These are phyloP conservation scores for Gallinago solitaria DNA, from an alignment of 2,797 vertebrate species.

Conservation along the genomic window DNA sequence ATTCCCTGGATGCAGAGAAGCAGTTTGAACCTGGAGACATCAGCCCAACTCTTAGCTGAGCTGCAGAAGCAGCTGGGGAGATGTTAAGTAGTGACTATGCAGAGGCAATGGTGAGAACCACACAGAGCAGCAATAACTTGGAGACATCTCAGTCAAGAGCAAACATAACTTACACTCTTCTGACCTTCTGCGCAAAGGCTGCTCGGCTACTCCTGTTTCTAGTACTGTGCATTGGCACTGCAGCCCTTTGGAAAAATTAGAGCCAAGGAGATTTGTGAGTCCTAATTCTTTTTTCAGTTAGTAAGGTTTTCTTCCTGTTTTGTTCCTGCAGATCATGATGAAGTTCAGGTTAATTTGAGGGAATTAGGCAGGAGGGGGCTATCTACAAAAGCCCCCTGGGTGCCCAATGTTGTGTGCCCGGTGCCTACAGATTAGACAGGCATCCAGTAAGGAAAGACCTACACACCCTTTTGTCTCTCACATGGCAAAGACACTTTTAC, in stretches of 20 bases:
- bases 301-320: neutral
- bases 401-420: neutral
- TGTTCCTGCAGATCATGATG: neutral
- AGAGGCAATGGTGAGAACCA: neutral
- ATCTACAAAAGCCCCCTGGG: neutral
- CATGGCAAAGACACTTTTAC: neutral
- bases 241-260: neutral
- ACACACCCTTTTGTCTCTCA: neutral
- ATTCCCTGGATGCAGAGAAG: neutral
- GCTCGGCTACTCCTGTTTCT: neutral
- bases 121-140: neutral
- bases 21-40: neutral
- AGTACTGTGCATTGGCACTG: neutral
- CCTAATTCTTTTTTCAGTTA: neutral
- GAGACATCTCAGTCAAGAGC: neutral
- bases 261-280: neutral
- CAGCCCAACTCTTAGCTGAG: neutral
- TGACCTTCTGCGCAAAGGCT: neutral
- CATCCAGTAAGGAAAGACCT: neutral
- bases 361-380: neutral
- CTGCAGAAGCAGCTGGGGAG: neutral
- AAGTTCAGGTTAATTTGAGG: neutral
- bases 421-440: neutral
- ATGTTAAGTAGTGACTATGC: neutral
- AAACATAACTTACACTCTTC: neutral